A percentile compares a stretch with the other conserved stretches of the same genome.
Conservation (phyloP, 35 echinoderm and acorn worm genomes). For the Heliocidaris erythrogramma region DNA sequence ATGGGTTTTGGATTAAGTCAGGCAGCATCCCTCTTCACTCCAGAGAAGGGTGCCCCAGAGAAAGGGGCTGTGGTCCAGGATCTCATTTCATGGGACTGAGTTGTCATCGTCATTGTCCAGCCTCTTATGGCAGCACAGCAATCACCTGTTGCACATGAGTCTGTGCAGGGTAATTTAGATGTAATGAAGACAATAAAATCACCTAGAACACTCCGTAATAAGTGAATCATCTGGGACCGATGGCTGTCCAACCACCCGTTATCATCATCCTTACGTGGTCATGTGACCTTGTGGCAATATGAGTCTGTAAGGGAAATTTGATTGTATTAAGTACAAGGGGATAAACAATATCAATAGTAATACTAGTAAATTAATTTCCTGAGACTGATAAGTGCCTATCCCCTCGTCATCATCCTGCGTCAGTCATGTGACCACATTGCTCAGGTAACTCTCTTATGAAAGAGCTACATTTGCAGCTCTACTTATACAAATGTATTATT, state of each 20-base stretch:
- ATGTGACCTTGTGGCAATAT: not conserved
- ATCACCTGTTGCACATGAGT: not conserved
- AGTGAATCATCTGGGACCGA: not conserved
- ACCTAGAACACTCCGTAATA: not conserved
- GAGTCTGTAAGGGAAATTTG: not conserved
- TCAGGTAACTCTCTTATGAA: not conserved
- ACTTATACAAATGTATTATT: too few relatives aligned
- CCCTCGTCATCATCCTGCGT: not conserved
- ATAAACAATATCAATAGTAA: too few relatives aligned
- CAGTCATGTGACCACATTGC: not conserved
- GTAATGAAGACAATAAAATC: not conserved
- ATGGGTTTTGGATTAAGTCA: not conserved
- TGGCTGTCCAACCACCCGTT: not conserved
- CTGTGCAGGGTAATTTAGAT: not conserved
- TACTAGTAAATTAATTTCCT: not conserved
- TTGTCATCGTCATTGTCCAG: not conserved
- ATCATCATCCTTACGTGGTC: not conserved
- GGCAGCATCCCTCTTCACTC: conserved; percentile 4
- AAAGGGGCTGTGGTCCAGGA: not conserved
- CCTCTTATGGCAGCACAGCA: not conserved
- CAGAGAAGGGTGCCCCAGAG: not conserved
- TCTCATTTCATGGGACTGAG: not conserved
- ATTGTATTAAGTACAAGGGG: not conserved
- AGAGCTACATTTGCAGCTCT: too few relatives aligned
- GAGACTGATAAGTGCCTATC: not conserved